Evolutionary conservation across 2,113 vertebrate genomes (phyloP).

Genomic region (Andinoacara biseriatus): DNA sequence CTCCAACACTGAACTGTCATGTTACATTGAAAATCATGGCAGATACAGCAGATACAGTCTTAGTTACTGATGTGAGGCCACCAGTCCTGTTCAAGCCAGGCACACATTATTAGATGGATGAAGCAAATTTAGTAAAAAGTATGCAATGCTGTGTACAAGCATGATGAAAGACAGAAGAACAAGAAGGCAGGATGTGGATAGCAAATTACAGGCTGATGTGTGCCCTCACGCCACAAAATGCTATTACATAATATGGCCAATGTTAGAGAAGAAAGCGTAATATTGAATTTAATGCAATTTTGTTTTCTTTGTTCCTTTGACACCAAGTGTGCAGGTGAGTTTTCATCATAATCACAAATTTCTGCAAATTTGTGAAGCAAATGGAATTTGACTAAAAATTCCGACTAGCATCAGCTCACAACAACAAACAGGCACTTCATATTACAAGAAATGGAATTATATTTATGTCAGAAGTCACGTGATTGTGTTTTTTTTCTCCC

Average conservation of each 20-base stretch:
- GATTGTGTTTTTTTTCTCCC: too few relatives aligned
- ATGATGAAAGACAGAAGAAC: slow-evolving; percentile 18
- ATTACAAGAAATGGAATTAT: background rate
- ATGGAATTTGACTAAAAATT: background rate
- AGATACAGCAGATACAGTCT: slow-evolving; percentile 1
- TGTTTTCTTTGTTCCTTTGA: slow-evolving; percentile 1
- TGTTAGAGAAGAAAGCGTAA: background rate
- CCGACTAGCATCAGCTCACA: background rate
- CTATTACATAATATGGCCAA: background rate
- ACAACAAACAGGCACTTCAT: background rate
- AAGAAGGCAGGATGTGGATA: background rate
- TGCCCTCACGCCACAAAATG: slow-evolving; percentile 2
- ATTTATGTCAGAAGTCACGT: too few relatives aligned
- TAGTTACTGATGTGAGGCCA: background rate
- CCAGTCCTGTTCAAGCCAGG: slow-evolving; percentile 18
- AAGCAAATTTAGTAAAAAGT: slow-evolving; percentile 29
- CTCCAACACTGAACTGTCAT: background rate
- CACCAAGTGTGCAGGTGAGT: slow-evolving; percentile 15
- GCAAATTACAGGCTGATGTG: background rate
- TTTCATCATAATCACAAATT: background rate
- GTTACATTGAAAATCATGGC: slow-evolving; percentile 1
- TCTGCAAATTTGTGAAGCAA: background rate
- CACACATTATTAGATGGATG: slow-evolving; percentile 31
- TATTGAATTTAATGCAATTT: background rate
- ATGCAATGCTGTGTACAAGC: background rate